Evolutionary conservation across 2,797 vertebrate genomes (phyloP).

Genomic region (Oreochromis grahami): DNA sequence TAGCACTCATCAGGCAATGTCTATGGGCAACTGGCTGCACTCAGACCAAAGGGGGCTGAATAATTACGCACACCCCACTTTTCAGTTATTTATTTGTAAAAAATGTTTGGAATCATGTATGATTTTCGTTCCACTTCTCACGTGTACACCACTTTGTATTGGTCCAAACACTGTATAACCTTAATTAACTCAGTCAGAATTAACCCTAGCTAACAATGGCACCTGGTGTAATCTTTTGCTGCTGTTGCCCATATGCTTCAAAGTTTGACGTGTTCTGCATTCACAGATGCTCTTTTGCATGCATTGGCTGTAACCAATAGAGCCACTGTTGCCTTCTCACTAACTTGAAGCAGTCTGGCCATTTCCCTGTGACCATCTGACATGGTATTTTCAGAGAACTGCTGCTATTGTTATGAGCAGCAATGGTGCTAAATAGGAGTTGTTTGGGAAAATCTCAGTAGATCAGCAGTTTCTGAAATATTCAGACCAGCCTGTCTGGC

Average conservation of each 20-base stretch:
- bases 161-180: no score
- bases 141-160: no score
- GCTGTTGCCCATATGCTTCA: background rate
- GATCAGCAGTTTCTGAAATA: background rate
- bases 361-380: constrained; percentile 51
- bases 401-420: background rate
- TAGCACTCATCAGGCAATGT: no score
- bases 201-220: background rate
- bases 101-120: no score
- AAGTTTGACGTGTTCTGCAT: background rate
- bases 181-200: background rate
- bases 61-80: no score
- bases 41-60: no score
- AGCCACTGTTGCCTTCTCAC: background rate
- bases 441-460: background rate
- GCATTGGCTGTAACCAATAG: background rate
- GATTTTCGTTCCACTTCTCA: no score
- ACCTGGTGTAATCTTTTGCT: background rate
- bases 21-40: no score
- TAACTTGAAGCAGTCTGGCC: background rate
- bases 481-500: background rate
- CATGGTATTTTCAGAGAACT: constrained; percentile 13
- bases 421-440: background rate
- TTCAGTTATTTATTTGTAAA: no score
- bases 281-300: background rate